These are phyloP conservation scores for Caenorhabditis brenneri DNA, from an alignment of 1,140 invertebrate species.

Conservation along the genomic window DNA sequence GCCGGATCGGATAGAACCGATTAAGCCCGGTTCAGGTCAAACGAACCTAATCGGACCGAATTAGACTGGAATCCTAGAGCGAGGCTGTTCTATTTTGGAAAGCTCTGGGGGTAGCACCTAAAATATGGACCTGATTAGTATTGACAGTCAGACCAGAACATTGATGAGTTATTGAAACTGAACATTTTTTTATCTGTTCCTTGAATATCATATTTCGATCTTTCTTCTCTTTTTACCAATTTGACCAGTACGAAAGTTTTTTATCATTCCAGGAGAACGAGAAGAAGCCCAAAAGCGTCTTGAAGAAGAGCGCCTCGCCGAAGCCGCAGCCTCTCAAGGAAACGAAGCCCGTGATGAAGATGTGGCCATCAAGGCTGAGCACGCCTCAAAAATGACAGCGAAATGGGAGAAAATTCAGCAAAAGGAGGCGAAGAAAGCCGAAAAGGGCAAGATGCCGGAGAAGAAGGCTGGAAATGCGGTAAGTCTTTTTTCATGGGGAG, in stretches of 20 bases:
- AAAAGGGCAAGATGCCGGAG: slow-evolving; percentile 68
- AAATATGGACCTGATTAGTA: too few relatives aligned
- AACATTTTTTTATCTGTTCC: background rate
- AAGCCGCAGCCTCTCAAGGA: background rate
- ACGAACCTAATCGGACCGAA: too few relatives aligned
- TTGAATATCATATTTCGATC: background rate
- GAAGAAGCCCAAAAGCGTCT: slow-evolving; percentile 62
- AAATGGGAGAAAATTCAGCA: slow-evolving; percentile 71
- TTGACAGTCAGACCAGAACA: too few relatives aligned
- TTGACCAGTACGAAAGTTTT: background rate
- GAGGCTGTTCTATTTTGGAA: too few relatives aligned
- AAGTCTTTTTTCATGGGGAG: background rate
- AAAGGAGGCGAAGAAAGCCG: slow-evolving; percentile 70
- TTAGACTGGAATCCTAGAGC: too few relatives aligned
- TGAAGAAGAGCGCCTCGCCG: slow-evolving; percentile 48
- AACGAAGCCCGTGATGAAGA: slow-evolving; percentile 43
- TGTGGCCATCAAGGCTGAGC: slow-evolving; percentile 59
- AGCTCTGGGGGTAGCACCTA: too few relatives aligned
- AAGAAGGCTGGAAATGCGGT: slow-evolving; percentile 57
- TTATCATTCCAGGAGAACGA: slow-evolving; percentile 60
- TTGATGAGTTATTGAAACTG: too few relatives aligned
- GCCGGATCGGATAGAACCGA: too few relatives aligned
- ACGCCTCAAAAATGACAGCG: slow-evolving; percentile 70
- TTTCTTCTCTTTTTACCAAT: background rate
- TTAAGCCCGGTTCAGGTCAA: too few relatives aligned